Evolutionary conservation across 1,140 invertebrate genomes (phyloP).

Genomic region (Neodiprion pinetum): DNA sequence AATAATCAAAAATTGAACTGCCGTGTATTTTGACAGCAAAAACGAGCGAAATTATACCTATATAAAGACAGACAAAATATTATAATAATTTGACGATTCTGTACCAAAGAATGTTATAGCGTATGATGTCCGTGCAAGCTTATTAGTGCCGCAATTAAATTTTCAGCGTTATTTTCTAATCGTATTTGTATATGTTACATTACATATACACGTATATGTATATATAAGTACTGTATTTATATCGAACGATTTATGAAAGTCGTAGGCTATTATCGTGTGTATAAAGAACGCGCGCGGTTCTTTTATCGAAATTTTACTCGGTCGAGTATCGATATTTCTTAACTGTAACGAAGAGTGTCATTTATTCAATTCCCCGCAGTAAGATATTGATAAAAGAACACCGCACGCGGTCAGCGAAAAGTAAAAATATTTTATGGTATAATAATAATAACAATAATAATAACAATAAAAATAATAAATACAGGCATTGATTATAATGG

Average conservation of each 20-base stretch:
- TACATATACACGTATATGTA: not conserved
- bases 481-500: no score
- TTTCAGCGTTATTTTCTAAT: slow-evolving; percentile 37
- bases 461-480: not conserved
- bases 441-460: not conserved
- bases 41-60: no score
- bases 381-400: not conserved
- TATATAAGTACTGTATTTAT: slow-evolving; percentile 36
- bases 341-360: not conserved
- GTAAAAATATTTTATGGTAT: not conserved
- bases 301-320: not conserved
- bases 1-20: not conserved
- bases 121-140: slow-evolving; percentile 61
- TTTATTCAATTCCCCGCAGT: not conserved
- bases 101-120: slow-evolving; percentile 43
- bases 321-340: not conserved
- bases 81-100: slow-evolving; percentile 12
- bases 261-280: slow-evolving; percentile 36
- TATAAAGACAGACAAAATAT: not conserved
- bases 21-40: no score
- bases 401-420: not conserved
- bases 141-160: slow-evolving; percentile 56
- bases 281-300: not conserved
- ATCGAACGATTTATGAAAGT: slow-evolving; percentile 54
- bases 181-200: slow-evolving; percentile 24